Base-by-base conservation (phyloP, 2,888 invertebrate species). In the Cenopis cana region DNA sequence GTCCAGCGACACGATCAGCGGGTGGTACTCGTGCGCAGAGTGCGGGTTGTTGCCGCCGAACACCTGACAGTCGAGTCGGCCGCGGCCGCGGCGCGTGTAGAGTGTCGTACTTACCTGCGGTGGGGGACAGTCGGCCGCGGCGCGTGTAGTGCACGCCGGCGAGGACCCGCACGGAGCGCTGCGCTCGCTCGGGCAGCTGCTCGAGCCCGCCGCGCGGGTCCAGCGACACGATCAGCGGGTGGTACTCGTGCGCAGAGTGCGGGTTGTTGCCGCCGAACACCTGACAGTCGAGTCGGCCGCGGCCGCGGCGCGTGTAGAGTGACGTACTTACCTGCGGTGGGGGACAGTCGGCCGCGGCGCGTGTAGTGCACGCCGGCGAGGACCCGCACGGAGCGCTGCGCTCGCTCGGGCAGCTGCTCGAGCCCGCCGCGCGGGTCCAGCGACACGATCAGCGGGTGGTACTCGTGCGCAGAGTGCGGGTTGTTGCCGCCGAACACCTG, bases 11-110 rank as follows among this genome's bases (percentile, higher is more conserved):
- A 98, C 96, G 69, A 98, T 96, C 71, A 98, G 91, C 3, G 98
- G 98, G 93, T 98, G 98, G 90, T 98, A 98, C 84, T 95, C 94
- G 76, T 96, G 95, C 2, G 97, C 94, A 77, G 96, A 96, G 86
- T 98, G 97, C 52, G 98, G 98, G 93, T 98, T 97, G 83, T 97
- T 97, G 17, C 98, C 98, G 56, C 98, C 98, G 74, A 93, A 91
- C 64, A 96, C 95, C 91, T 92, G 75, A n/a, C n/a, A n/a, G n/a
- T n/a, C n/a, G n/a, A n/a, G n/a, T n/a, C n/a, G n/a, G n/a, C n/a
- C n/a, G n/a, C n/a, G n/a, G n/a, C n/a, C n/a, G n/a, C n/a, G n/a
- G n/a, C n/a, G n/a, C n/a, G n/a, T 24, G 24, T 24, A 24, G 2
- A 24, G 2, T 24, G 24, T 24, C 1, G 4, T 4, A 24, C 24